Evolutionary conservation across 1,140 invertebrate genomes (phyloP).

Genomic region (Myzus persicae): DNA sequence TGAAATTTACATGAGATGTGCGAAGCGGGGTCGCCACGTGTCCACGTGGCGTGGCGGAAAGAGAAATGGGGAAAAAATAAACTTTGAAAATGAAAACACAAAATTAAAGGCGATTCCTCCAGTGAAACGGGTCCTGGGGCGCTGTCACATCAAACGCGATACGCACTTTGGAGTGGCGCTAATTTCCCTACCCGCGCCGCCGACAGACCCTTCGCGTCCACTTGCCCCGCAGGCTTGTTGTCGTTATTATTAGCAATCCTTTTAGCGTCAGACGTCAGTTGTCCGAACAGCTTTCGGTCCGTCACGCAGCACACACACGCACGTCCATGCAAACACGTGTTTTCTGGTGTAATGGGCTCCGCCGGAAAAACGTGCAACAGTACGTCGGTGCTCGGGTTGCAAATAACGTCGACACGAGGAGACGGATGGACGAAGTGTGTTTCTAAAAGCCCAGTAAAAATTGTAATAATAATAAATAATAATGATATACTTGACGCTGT

Average conservation of each 20-base stretch:
- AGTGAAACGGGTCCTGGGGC: background rate
- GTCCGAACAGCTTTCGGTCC: background rate
- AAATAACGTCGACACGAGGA: background rate
- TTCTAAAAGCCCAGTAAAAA: background rate
- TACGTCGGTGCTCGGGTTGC: background rate
- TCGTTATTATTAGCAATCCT: background rate
- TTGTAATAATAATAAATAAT: background rate
- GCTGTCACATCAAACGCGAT: background rate
- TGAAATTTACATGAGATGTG: background rate
- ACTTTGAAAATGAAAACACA: background rate
- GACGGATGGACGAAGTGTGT: background rate
- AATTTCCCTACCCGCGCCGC: background rate
- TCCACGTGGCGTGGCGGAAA: too few species aligned
- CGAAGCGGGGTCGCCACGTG: background rate
- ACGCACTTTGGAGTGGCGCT: background rate
- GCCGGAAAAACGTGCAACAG: background rate
- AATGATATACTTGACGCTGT: background rate
- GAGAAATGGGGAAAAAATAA: background rate
- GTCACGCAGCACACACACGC: background rate
- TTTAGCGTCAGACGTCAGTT: slow-evolving; percentile 10
- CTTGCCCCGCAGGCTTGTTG: background rate
- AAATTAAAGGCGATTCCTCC: background rate
- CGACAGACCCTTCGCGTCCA: background rate
- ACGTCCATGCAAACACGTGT: background rate
- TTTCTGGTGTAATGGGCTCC: background rate